These are phyloP conservation scores for Leistus spinibarbis DNA, from an alignment of 2,888 invertebrate species.

Conservation along the genomic window DNA sequence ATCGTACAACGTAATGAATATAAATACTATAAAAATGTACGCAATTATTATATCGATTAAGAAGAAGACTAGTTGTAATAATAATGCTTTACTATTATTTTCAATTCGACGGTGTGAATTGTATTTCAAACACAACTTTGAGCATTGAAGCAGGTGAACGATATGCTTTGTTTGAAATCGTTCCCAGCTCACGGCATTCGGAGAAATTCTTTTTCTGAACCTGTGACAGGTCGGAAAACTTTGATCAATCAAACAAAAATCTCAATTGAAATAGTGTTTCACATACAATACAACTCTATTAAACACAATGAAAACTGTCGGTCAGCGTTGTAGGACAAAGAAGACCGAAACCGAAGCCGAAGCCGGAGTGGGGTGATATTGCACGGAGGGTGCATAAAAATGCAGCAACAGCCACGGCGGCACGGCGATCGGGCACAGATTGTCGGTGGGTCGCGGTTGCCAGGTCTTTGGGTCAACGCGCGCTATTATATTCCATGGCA, in stretches of 20 bases:
- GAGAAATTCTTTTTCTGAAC: neutral
- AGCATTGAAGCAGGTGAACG: neutral
- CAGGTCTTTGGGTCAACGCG: neutral
- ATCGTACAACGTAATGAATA: too few species aligned
- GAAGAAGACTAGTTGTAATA: too few species aligned
- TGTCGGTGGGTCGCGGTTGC: neutral
- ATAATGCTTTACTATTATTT: too few species aligned
- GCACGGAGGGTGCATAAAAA: neutral
- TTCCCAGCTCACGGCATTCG: neutral
- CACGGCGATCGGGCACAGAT: neutral
- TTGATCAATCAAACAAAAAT: slow-evolving; percentile 32
- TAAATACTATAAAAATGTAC: too few species aligned
- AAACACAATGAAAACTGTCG: slow-evolving; percentile 27
- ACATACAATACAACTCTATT: slow-evolving; percentile 26
- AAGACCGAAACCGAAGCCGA: neutral
- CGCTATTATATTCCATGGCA: neutral
- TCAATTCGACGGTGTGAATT: too few species aligned
- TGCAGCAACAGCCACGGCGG: too few species aligned
- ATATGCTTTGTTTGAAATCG: neutral
- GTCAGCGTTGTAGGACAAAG: slow-evolving; percentile 19
- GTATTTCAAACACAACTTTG: too few species aligned
- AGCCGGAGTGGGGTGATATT: neutral
- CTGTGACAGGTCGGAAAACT: slow-evolving; percentile 18
- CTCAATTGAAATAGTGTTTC: slow-evolving; percentile 26
- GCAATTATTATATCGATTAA: too few species aligned